Conservation (phyloP, 2,888 invertebrate species). For the Chymomyza caudatula region DNA sequence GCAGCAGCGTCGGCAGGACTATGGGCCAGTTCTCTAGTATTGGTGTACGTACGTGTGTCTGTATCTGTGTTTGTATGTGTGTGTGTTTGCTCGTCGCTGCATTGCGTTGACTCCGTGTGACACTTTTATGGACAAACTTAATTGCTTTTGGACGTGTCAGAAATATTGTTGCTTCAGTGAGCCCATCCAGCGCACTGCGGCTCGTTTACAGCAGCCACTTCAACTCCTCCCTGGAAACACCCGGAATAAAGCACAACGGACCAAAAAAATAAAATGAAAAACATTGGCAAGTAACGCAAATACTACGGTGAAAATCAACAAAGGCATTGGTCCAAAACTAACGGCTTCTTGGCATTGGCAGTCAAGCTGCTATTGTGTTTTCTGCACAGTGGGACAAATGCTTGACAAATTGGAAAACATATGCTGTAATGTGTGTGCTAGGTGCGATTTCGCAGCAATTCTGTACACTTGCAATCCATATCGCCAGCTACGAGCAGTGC, state of each 20-base stretch:
- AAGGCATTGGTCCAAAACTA: constrained; percentile 5
- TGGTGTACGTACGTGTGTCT: neutral
- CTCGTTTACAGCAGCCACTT: neutral
- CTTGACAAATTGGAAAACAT: too few relatives aligned
- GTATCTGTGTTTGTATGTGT: neutral
- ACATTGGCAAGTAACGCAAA: neutral
- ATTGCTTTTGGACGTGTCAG: constrained; percentile 61
- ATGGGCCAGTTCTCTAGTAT: neutral
- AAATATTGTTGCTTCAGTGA: constrained; percentile 34
- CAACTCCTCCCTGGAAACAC: neutral
- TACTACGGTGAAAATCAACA: constrained; percentile 1
- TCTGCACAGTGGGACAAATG: neutral
- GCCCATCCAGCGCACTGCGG: neutral
- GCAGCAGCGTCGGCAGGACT: neutral
- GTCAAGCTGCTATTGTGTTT: neutral
- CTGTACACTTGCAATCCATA: too few relatives aligned
- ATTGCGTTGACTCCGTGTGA: constrained; percentile 48
- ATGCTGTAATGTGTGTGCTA: too few relatives aligned
- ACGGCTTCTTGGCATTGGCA: neutral
- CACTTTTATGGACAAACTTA: constrained; percentile 60
- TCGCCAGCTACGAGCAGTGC: too few relatives aligned
- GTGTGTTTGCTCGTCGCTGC: constrained; percentile 12
- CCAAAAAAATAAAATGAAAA: neutral
- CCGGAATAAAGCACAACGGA: neutral
- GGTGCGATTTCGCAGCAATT: too few relatives aligned